phyloP scores from a whole-genome alignment of 2,797 vertebrate species.

The Potorous gilbertii region DNA sequence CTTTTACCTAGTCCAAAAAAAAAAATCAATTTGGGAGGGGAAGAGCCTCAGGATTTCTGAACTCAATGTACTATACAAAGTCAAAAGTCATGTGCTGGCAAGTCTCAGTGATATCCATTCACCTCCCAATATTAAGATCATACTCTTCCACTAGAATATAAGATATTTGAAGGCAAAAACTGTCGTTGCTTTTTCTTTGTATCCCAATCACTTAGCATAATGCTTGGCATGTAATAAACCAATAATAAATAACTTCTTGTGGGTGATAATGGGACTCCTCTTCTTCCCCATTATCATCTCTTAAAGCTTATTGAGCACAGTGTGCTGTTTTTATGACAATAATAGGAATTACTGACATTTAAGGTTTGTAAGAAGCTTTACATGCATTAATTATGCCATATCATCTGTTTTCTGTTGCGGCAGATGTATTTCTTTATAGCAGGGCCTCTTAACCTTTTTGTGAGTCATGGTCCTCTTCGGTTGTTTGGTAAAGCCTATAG shows the following conservation, averaged over 20 bases:
- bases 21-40: neutral
- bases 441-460: neutral
- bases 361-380: neutral
- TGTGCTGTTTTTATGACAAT: neutral
- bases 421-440: neutral
- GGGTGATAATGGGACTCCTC: neutral
- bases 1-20: neutral
- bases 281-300: neutral
- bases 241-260: neutral
- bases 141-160: neutral
- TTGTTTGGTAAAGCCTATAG: neutral
- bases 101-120: neutral
- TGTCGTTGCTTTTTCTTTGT: neutral
- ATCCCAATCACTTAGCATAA: neutral
- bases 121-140: neutral
- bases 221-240: neutral
- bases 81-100: neutral
- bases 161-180: too few species aligned
- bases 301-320: neutral
- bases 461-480: neutral
- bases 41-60: neutral
- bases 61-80: neutral
- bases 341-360: neutral
- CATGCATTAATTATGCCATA: neutral
- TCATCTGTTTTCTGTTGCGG: neutral